A percentile compares a stretch with the other conserved stretches of the same genome.
These are phyloP conservation scores for Holacanthus passer DNA, from an alignment of 2,113 vertebrate species.

Conservation along the genomic window DNA sequence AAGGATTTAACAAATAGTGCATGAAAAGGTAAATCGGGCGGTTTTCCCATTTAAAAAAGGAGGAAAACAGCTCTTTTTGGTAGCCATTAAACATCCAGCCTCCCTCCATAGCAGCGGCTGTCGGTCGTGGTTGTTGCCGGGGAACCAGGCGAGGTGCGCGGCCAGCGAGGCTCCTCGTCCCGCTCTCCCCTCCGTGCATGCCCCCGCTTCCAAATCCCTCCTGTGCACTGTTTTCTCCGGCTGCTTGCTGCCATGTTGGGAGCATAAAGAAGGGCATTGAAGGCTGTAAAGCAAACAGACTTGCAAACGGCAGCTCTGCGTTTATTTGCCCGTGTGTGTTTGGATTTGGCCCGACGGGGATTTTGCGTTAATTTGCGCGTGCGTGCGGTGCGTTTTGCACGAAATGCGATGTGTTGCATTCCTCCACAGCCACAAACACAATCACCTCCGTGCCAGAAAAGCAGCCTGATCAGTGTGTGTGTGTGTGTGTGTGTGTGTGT, in stretches of 20 bases:
- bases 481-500: background rate
- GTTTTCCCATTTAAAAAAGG: background rate
- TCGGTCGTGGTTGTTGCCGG: conserved; percentile 7
- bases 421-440: conserved; percentile 66
- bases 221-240: background rate
- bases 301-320: background rate
- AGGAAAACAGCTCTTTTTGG: background rate
- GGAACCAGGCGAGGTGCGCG: conserved; percentile 53
- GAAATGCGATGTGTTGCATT: conserved; percentile 66
- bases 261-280: conserved; percentile 11
- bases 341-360: conserved; percentile 10
- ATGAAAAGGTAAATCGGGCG: background rate
- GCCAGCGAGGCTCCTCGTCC: background rate
- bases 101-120: background rate
- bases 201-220: background rate
- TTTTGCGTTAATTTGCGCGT: conserved; percentile 20
- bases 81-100: conserved; percentile 26
- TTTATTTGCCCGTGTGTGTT: conserved; percentile 30
- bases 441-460: conserved; percentile 43
- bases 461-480: conserved; percentile 34
- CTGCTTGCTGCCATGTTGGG: conserved; percentile 53
- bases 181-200: conserved; percentile 13
- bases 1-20: rapidly evolving
- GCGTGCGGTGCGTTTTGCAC: conserved; percentile 16
- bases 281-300: conserved; percentile 26